A percentile compares a stretch with the other conserved stretches of the same genome.
Conservation (phyloP, 2,113 vertebrate species). For the Sceloporus undulatus region DNA sequence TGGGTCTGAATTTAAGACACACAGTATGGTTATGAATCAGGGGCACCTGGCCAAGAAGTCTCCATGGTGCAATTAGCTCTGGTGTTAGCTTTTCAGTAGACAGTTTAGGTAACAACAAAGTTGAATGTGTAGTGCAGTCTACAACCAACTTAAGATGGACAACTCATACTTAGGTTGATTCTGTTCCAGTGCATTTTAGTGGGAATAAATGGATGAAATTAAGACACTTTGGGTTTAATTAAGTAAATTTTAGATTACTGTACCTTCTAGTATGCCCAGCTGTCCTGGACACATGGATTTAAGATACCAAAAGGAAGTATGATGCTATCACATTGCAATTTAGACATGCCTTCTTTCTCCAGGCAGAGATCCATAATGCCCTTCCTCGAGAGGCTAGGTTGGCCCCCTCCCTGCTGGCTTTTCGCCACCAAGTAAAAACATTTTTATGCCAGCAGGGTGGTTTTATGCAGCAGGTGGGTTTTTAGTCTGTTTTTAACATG, state of each 20-base stretch:
- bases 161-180: neutral
- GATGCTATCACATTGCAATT: too few species aligned
- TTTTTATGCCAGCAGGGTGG: too few species aligned
- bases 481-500: too few species aligned
- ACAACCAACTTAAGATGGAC: neutral
- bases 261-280: neutral
- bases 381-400: too few species aligned
- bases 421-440: too few species aligned
- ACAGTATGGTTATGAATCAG: conserved; percentile 14
- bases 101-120: conserved; percentile 6
- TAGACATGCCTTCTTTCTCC: neutral
- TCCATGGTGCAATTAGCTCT: neutral
- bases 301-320: neutral
- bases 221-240: too few species aligned
- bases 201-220: neutral
- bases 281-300: neutral
- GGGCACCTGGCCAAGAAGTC: conserved; percentile 30
- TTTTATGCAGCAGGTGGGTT: too few species aligned
- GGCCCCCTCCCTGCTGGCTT: too few species aligned
- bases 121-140: neutral
- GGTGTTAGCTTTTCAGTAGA: conserved; percentile 34
- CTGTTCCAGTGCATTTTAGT: neutral
- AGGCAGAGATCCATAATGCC: neutral
- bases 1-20: conserved; percentile 32
- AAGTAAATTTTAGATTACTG: neutral